A percentile compares a stretch with the other conserved stretches of the same genome.
phyloP scores from a whole-genome alignment of 2,113 vertebrate genomes.

The Dasyurus viverrinus region DNA sequence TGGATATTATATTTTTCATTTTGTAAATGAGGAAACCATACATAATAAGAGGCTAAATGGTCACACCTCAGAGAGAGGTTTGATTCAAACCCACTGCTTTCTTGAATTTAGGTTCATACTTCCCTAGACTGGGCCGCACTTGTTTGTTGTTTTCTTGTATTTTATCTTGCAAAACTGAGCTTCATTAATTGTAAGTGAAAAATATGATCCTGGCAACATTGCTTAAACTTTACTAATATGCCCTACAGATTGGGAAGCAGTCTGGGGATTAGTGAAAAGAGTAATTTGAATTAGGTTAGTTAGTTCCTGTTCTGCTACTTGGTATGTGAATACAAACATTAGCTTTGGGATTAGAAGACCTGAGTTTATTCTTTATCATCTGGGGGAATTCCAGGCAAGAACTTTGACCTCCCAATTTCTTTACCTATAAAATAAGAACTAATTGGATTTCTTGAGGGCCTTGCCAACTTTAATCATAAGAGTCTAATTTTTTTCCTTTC shows the following conservation, averaged over 20 bases:
- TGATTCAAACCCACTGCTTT: not conserved
- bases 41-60: not conserved
- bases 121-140: not conserved
- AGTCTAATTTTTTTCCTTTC: not conserved
- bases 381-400: not conserved
- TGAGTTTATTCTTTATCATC: not conserved
- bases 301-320: not conserved
- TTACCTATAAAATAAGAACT: not conserved
- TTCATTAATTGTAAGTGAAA: conserved; percentile 6
- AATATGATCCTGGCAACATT: not conserved
- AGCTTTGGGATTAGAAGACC: not conserved
- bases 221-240: not conserved
- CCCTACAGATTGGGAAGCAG: not conserved
- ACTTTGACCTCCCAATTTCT: not conserved
- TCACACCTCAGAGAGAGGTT: not conserved
- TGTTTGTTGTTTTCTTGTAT: not conserved
- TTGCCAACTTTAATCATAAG: not conserved
- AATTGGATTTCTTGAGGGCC: not conserved
- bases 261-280: not conserved
- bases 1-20: not conserved
- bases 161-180: conserved; percentile 24
- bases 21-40: not conserved
- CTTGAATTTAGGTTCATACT: not conserved
- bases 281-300: not conserved
- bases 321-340: not conserved